Base-by-base conservation (phyloP, 1,140 invertebrate species). In the Drosophila teissieri region DNA sequence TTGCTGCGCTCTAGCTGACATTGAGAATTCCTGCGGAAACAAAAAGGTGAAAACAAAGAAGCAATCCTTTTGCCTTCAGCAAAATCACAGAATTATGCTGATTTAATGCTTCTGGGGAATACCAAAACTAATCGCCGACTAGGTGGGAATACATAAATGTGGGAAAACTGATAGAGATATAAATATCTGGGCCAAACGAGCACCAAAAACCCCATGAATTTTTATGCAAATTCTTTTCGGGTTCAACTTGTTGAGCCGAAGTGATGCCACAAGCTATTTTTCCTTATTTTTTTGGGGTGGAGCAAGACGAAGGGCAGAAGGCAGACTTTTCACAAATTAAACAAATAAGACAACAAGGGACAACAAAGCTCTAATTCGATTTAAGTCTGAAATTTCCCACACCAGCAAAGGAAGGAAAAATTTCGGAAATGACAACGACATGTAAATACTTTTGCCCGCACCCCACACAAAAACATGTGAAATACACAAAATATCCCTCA, bases 211-310 rank as follows among this genome's bases (percentile, higher is more conserved):
- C 68, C 51, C 68, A 77, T 86, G 82, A 84, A 84, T 84, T 84
- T 86, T 89, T 89, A 86, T 86, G 82, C 84, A 86, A 86, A 86
- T 86, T 81, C 78, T 81, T 80, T 80, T 37, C 24, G 57, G 54
- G 37, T 75, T 75, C 44, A 75, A 75, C 60, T 75, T 75, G 73
- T 52, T 75, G 72, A 56, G 52, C 61, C 37, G 46, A 60, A 77
- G 55, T 44, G 42, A 52, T 63, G 57, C 61, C 73, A 63, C 73
- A 54, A 52, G 72, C 65, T 46, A 17, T 48, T n/a, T 45, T 24
- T 22, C 1, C 2, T 10, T 4, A n/a, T 27, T 10, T 31, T 4
- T 15, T 10, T 31, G 4, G 8, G 4, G 0, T 7, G 1, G 3
- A 39, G 42, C 52, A 3, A 7, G 27, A 8, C 31, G 11, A 14